These are phyloP conservation scores for Bucco capensis DNA, from an alignment of 2,113 vertebrate genomes.

Conservation along the genomic window DNA sequence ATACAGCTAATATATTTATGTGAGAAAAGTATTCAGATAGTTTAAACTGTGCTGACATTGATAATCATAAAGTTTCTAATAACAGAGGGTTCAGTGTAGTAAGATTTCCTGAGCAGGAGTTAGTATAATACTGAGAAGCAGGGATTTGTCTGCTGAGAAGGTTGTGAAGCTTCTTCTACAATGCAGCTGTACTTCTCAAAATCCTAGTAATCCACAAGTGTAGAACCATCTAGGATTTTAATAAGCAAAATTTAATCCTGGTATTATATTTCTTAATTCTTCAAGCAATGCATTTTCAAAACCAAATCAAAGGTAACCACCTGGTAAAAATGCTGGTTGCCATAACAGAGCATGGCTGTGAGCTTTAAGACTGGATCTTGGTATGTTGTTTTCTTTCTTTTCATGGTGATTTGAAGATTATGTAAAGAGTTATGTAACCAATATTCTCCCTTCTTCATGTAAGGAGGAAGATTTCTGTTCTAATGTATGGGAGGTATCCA, in stretches of 20 bases:
- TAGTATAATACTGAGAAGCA: constrained; percentile 21
- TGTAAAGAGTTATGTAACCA: neutral
- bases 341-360: neutral
- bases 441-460: neutral
- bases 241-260: constrained; percentile 48
- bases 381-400: neutral
- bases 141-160: constrained; percentile 44
- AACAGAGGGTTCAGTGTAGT: constrained; percentile 54
- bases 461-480: neutral
- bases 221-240: constrained; percentile 14
- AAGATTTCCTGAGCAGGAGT: constrained; percentile 41
- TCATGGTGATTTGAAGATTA: neutral
- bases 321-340: neutral
- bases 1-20: constrained; percentile 65
- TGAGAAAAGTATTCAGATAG: constrained; percentile 8
- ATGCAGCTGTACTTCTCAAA: neutral
- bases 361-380: neutral
- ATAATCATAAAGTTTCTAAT: constrained; percentile 58
- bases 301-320: constrained; percentile 19
- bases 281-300: constrained; percentile 13
- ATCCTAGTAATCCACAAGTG: neutral
- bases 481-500: neutral
- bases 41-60: constrained; percentile 26
- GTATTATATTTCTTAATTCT: constrained; percentile 40
- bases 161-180: neutral